Evolutionary conservation across 1,140 invertebrate genomes (phyloP).

Genomic region (Halyomorpha halys): DNA sequence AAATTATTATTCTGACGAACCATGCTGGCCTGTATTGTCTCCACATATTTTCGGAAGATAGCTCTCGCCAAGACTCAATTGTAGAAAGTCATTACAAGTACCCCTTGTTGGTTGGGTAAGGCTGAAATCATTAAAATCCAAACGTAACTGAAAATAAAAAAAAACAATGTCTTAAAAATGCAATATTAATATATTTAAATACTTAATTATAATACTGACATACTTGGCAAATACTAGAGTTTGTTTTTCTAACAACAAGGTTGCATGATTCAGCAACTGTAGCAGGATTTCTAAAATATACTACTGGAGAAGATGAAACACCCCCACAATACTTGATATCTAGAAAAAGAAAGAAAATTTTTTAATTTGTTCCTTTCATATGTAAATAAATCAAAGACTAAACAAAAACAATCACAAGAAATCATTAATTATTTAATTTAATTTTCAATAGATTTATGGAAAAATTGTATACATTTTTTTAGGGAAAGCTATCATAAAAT

Average conservation of each 20-base stretch:
- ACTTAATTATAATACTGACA: background rate
- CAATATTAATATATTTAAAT: background rate
- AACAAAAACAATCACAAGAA: too few species aligned
- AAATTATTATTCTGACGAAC: slow-evolving; percentile 35
- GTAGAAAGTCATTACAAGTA: slow-evolving; percentile 59
- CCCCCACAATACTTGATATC: background rate
- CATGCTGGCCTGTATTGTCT: slow-evolving; percentile 66
- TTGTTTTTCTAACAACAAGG: background rate
- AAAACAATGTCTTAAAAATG: background rate
- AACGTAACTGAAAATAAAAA: slow-evolving; percentile 47
- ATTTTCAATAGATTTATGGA: too few species aligned
- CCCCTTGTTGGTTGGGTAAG: slow-evolving; percentile 59
- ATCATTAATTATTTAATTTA: too few species aligned
- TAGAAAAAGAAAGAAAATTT: background rate
- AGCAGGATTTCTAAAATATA: background rate
- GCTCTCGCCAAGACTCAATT: slow-evolving; percentile 55
- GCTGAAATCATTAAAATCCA: slow-evolving; percentile 64
- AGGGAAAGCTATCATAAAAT: too few species aligned
- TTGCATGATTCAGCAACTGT: background rate
- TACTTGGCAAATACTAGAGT: background rate
- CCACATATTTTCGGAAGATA: slow-evolving; percentile 63
- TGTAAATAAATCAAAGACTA: too few species aligned
- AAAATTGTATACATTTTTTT: too few species aligned
- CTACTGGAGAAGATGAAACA: background rate
- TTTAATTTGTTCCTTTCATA: background rate